Evolutionary conservation across 2,888 invertebrate species (phyloP).

Genomic region (Phaedon cochleariae): DNA sequence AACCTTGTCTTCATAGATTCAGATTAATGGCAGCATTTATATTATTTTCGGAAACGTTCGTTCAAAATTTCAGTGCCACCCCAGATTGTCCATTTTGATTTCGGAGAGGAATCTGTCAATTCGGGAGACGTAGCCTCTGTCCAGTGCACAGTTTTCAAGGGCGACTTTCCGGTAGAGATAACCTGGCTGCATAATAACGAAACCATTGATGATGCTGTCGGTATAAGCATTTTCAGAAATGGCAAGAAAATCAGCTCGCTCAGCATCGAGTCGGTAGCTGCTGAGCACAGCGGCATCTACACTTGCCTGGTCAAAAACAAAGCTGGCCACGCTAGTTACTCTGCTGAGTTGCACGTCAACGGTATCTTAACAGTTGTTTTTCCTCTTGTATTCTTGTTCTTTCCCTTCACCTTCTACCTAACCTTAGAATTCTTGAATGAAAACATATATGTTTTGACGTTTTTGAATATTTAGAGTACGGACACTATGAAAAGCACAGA

Average conservation of each 20-base stretch:
- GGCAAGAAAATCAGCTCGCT: constrained; percentile 44
- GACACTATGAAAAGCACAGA: no score
- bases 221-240: constrained; percentile 52
- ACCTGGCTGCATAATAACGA: constrained; percentile 69
- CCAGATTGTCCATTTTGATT: constrained; percentile 79
- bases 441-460: no score
- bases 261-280: constrained; percentile 64
- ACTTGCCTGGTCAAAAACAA: constrained; percentile 70
- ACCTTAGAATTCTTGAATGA: no score
- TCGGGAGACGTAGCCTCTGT: constrained; percentile 61
- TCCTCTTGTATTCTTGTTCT: not conserved
- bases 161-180: constrained; percentile 79
- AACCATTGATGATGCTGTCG: constrained; percentile 53
- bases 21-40: no score
- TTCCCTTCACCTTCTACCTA: not conserved
- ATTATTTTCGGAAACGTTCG: not conserved
- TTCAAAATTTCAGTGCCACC: constrained; percentile 71
- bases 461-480: no score
- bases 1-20: no score
- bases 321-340: constrained; percentile 67
- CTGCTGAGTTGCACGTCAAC: constrained; percentile 60
- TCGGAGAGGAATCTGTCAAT: constrained; percentile 73
- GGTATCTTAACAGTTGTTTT: constrained; percentile 37
- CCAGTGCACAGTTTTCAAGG: constrained; percentile 76
- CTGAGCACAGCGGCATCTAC: constrained; percentile 70